Conservation (phyloP, 1,140 invertebrate species). For the Drosophila subobscura region DNA sequence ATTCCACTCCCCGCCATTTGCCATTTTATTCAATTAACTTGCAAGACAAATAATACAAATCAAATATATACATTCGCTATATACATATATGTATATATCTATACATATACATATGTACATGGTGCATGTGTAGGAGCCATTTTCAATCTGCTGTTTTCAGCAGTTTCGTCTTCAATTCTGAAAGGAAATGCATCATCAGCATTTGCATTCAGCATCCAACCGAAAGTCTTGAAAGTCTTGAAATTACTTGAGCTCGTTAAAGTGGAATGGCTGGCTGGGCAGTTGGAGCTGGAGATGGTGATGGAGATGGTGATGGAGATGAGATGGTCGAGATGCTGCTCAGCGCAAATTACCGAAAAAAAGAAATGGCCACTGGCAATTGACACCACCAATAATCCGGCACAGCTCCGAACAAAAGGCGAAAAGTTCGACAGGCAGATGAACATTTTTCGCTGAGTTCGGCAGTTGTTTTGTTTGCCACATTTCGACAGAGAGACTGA, state of each 20-base stretch:
- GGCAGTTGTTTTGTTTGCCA: conserved; percentile 68
- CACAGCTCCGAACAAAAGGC: conserved; percentile 36
- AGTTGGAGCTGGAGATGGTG: conserved; percentile 22
- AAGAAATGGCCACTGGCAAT: conserved; percentile 77
- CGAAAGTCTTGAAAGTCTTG: conserved; percentile 56
- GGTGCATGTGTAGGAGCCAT: conserved; percentile 65
- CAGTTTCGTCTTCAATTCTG: conserved; percentile 53
- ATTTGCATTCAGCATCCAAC: conserved; percentile 66
- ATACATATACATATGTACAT: conserved; percentile 8
- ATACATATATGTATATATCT: neutral
- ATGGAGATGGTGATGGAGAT: conserved; percentile 19
- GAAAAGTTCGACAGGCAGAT: conserved; percentile 58
- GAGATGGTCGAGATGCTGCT: conserved; percentile 1
- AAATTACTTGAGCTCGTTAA: conserved; percentile 69
- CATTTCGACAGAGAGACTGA: conserved; percentile 25
- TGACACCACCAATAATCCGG: conserved; percentile 76
- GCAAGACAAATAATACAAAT: conserved; percentile 77
- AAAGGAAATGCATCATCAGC: conserved; percentile 77
- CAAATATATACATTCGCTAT: conserved; percentile 40
- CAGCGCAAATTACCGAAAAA: conserved; percentile 74
- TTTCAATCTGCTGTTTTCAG: conserved; percentile 73
- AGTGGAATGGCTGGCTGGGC: conserved; percentile 22
- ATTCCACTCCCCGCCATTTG: conserved; percentile 12
- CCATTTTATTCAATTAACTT: conserved; percentile 81
- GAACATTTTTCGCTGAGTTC: conserved; percentile 66